Evolutionary conservation across 2,888 invertebrate species (phyloP), one percentile per base, ranked within the genome.

Genomic region (Pegoplata infirma): DNA sequence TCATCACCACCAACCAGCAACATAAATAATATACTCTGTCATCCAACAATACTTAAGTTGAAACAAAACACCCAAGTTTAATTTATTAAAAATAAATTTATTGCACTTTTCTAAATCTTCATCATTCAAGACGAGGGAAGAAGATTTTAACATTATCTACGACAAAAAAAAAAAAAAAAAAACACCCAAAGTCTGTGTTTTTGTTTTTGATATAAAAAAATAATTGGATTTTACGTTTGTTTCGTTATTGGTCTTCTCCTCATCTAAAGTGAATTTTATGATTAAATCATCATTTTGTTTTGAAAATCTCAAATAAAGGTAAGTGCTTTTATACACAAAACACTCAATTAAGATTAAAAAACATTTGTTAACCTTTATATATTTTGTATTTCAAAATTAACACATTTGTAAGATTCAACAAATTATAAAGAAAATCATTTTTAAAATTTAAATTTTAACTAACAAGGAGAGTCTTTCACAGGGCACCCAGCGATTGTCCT

Each of bases 141-240:
- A 40, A n/a, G 5, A n/a, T 40, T n/a, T 40, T 12, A 61, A 21
- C 32, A 47, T 36, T 23, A 63, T 32, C 17, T 25, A 17, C 25
- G 44, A 8, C 19, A 51, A 32, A 36, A 21, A 14, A 19, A 55
- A n/a, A n/a, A n/a, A 61, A 69, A 44, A 55, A 25, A 21, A 7
- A n/a, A 14, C 7, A 5, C 12, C 7, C n/a, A 46, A 32, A 47
- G 21, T 14, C 8, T 49, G 16, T n/a, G 14, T 12, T 16, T 28
- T 47, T 28, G 5, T 51, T 53, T 53, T 10, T 66, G n/a, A 16
- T 40, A 63, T 46, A 63, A 36, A 68, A 16, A 40, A 6, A 59
- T 55, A 72, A 67, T 77, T 61, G 61, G 56, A 67, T 67, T 61
- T 67, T 32, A 16, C 47, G 10, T 53, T 67, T 49, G 47, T n/a